Evolutionary conservation across 2,113 vertebrate genomes (phyloP).

Genomic region (Scatophagus argus): DNA sequence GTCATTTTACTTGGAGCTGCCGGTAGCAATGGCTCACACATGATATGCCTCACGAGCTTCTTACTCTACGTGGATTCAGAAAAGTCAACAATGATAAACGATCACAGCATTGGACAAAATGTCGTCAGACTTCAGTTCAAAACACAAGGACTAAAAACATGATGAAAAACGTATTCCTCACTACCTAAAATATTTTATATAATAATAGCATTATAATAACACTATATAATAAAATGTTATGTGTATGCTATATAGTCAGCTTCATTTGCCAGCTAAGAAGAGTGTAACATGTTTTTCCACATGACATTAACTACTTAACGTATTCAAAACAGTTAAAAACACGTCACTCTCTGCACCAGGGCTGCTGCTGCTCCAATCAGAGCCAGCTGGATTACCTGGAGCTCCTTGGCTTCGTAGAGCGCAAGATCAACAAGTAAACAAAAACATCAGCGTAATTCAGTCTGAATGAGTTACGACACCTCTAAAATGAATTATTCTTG

Average conservation of each 20-base stretch:
- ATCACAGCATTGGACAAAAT: slow-evolving; percentile 70
- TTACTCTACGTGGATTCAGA: slow-evolving; percentile 43
- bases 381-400: slow-evolving; percentile 26
- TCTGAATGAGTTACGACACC: background rate
- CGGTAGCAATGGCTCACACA: slow-evolving; percentile 62
- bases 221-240: no score
- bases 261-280: slow-evolving; percentile 2
- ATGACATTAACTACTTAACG: slow-evolving; percentile 22
- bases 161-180: slow-evolving; percentile 25
- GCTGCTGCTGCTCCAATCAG: slow-evolving; percentile 38
- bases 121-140: slow-evolving; percentile 52
- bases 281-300: slow-evolving; percentile 31
- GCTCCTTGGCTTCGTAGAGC: slow-evolving; percentile 49
- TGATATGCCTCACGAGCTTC: slow-evolving; percentile 50
- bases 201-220: no score
- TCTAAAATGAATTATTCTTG: slow-evolving; percentile 5
- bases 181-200: slow-evolving; percentile 9
- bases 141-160: slow-evolving; percentile 63
- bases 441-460: slow-evolving; percentile 20
- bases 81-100: slow-evolving; percentile 56
- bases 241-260: slow-evolving; percentile 16
- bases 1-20: slow-evolving; percentile 63
- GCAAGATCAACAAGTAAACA: slow-evolving; percentile 6
- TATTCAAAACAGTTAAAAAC: slow-evolving; percentile 41
- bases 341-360: slow-evolving; percentile 34